Evolutionary conservation across 2,113 vertebrate genomes (phyloP), one percentile per base, ranked within the genome.

Genomic region (Atherinomorus stipes): DNA sequence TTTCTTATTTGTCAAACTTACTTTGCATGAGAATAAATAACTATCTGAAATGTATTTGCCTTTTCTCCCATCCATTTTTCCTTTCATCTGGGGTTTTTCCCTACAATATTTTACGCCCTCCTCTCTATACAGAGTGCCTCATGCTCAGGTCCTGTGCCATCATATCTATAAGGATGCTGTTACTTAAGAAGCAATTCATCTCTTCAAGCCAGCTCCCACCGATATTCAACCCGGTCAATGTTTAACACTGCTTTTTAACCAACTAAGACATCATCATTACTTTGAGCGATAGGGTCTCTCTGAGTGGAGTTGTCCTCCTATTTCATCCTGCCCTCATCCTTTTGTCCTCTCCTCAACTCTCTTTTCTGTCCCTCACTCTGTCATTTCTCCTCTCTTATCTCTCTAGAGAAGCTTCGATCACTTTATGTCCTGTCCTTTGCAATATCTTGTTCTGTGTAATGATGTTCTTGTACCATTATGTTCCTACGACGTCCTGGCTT

Each of bases 191-290:
- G 79, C 80, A 84, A 92, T 91, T 78, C 76, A 74, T 92, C 90
- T 88, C 85, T 71, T 54, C 4, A 38, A 57, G 68, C 78, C 84
- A 44, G 70, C 76, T 76, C 65, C 58, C 58, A 23, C 70, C 18
- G 87, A 89, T 88, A 77, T 79, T 81, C 84, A 85, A 75, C 86
- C 73, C 42, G 40, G 67, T 81, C 90, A 79, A 88, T 90, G 89
- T 82, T 82, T 74, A 86, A 80, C 83, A 88, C 84, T 83, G 89
- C 89, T 92, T 93, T 94, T 94, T 94, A 94, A 94, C 91, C 91
- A 94, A 94, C 93, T 93, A 90, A 84, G 79, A 91, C 85, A 90
- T 91, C 85, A 89, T 93, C 90, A 94, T 93, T 93, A 93, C 90
- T 93, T 92, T 91, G 91, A 94, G 80, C 64, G 90, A 93, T 93